Evolutionary conservation across 2,113 vertebrate species (phyloP), one percentile per base, ranked within the genome.

Genomic region (Campylomormyrus numenius): DNA sequence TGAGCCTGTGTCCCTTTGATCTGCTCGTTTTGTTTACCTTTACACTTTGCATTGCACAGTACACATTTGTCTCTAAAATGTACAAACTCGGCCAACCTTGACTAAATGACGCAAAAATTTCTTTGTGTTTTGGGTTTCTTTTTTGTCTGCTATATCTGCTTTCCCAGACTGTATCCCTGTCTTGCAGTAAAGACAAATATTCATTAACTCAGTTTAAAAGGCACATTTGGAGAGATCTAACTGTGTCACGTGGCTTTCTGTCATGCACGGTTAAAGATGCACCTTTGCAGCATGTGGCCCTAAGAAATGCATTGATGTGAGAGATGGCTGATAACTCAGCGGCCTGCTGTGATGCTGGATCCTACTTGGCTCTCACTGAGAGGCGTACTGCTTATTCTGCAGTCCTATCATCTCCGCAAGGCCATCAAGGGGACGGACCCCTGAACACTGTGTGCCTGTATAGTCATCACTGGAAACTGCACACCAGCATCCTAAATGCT

Each of bases 151-250:
- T 66, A 62, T 52, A 56, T 74, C 89, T 50, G n/a, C n/a, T 49
- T 66, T 58, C 89, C 83, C 56, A 90, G 89, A 27, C 66, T 84
- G 84, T 35, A 58, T 87, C 84, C 56, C 84, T 86, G 45, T 86
- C 56, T 24, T 70, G n/a, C 58, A 87, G 58, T 87, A 66, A 86
- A 58, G 89, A 70, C n/a, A 39, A 86, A 52, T n/a, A 8, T 52
- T 10, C 74, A 46, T 85, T 27, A 49, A 49, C 48, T 83, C 62
- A 56, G 53, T 9, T 77, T 24, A 89, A 70, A 31, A 53, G 50
- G n/a, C 70, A 56, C 19, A 53, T 80, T 83, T 46, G 39, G 1
- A 66, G n/a, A 87, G 27, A 70, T 46, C 24, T 70, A 39, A 46
- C 53, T 17, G 50, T 66, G 56, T 86, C 85, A 62, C 46, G 3